These are phyloP conservation scores for Pachypanchax playfairii DNA, from an alignment of 2,113 vertebrate genomes.

Conservation along the genomic window DNA sequence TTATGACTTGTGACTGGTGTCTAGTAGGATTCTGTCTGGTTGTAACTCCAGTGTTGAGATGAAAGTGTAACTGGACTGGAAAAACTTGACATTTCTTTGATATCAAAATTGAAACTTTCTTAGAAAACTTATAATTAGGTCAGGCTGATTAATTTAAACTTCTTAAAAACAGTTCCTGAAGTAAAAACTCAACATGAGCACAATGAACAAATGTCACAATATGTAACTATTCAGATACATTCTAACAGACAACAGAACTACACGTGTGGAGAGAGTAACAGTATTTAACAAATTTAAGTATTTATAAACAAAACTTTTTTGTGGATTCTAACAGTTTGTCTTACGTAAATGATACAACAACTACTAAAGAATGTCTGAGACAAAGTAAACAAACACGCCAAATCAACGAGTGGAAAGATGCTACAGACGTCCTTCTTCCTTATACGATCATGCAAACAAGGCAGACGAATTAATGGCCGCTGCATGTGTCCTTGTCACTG, in stretches of 20 bases:
- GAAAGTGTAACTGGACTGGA: not conserved
- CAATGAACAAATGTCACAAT: not conserved
- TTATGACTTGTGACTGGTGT: not conserved
- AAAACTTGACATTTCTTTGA: not conserved
- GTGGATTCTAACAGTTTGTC: conserved; percentile 4
- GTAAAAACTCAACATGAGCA: not conserved
- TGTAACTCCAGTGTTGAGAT: not conserved
- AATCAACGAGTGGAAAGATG: conserved; percentile 67
- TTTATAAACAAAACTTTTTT: too few relatives aligned
- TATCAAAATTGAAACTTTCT: not conserved
- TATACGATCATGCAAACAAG: conserved; percentile 65
- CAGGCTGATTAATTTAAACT: too few relatives aligned
- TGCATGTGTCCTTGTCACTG: conserved; percentile 56
- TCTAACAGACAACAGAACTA: too few relatives aligned
- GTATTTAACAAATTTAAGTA: too few relatives aligned
- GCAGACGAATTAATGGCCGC: conserved; percentile 43
- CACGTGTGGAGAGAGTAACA: too few relatives aligned
- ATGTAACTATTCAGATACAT: not conserved
- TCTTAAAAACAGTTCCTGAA: not conserved
- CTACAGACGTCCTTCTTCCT: conserved; percentile 64
- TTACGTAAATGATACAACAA: conserved; percentile 38
- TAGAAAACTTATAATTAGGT: not conserved
- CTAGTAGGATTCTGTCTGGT: not conserved
- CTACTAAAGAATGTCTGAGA: conserved; percentile 26
- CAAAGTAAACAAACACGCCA: conserved; percentile 34